Percentiles rank a stretch among this genome's conserved stretches.
Evolutionary conservation across 1,140 invertebrate genomes (phyloP).

Genomic region (Calosoma granatense): DNA sequence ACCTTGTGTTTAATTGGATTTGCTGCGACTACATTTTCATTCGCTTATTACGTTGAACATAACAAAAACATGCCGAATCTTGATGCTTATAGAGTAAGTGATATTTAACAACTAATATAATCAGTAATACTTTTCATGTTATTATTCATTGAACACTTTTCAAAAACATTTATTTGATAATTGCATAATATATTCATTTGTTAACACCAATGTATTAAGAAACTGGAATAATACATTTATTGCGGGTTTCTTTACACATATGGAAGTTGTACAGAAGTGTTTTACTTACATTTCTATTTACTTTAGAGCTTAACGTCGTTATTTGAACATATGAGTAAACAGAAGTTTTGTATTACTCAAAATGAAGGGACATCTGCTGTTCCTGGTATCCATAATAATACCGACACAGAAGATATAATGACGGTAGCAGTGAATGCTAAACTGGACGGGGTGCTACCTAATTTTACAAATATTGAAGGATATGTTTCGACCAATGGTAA

Average conservation of each 20-base stretch:
- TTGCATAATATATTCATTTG: no score
- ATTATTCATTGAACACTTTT: no score
- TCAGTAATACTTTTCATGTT: no score
- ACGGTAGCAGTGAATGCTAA: neutral
- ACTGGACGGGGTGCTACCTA: neutral
- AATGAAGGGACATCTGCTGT: neutral
- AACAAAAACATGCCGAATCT: neutral
- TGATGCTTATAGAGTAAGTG: neutral
- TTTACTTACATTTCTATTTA: neutral
- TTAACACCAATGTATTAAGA: no score
- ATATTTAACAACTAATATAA: neutral
- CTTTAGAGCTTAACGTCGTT: neutral
- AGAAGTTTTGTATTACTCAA: neutral
- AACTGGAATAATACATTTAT: no score
- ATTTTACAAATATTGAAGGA: constrained; percentile 1
- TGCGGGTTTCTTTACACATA: neutral
- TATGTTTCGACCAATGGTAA: neutral
- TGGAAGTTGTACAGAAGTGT: no score
- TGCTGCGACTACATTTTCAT: constrained; percentile 1
- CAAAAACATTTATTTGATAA: no score
- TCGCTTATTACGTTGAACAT: neutral
- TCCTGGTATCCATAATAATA: neutral
- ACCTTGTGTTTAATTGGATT: constrained; percentile 3
- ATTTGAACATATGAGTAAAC: neutral
- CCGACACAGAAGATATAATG: neutral